Percentiles rank a stretch among this genome's conserved stretches.
These are phyloP conservation scores for Clivina fossor DNA, from an alignment of 2,888 invertebrate species.

Conservation along the genomic window DNA sequence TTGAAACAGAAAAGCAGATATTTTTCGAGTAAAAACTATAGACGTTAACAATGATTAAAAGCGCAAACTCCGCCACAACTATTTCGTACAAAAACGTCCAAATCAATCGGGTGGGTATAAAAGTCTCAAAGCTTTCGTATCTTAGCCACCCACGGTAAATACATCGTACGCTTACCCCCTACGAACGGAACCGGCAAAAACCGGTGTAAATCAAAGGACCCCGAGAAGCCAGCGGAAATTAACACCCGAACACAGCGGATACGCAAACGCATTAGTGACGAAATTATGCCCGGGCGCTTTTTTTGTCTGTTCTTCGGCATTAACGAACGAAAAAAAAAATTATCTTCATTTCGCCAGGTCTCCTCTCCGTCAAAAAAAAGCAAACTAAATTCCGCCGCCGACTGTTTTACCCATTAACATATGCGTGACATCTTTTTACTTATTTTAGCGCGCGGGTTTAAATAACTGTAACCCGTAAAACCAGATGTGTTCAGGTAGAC, in stretches of 20 bases:
- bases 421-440: background rate
- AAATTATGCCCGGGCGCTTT: constrained; percentile 25
- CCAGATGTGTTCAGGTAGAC: too few relatives aligned
- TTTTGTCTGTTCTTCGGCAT: background rate
- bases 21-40: too few relatives aligned
- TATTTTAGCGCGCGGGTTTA: too few relatives aligned
- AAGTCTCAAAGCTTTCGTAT: too few relatives aligned
- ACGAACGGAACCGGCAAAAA: constrained; percentile 24
- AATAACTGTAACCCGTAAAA: too few relatives aligned
- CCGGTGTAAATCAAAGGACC: constrained; percentile 27
- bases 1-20: too few relatives aligned
- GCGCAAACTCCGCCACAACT: too few relatives aligned
- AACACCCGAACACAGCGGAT: constrained; percentile 25
- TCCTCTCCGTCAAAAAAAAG: background rate
- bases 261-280: constrained; percentile 17
- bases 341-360: background rate
- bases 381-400: background rate
- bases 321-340: background rate
- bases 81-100: too few relatives aligned
- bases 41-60: too few relatives aligned
- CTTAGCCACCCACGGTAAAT: too few relatives aligned
- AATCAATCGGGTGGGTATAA: too few relatives aligned
- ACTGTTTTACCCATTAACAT: background rate
- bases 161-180: too few relatives aligned
- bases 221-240: constrained; percentile 22